Base-by-base conservation (phyloP, 2,888 invertebrate genomes). In the Agrotis puta region DNA sequence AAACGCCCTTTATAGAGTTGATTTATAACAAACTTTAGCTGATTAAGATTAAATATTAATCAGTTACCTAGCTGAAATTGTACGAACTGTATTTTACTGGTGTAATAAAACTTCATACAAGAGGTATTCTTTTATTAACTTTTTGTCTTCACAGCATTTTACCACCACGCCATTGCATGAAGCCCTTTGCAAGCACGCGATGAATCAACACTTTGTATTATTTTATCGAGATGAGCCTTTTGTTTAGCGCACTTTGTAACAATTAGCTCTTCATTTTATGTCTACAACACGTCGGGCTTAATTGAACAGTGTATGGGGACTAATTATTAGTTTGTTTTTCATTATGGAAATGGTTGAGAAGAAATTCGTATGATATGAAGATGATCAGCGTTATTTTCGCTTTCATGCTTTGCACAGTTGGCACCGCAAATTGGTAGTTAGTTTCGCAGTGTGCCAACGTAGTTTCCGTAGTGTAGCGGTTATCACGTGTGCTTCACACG, bases 401-500 rank as follows among this genome's bases (percentile, higher is more conserved):
- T 39, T 47, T 20, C 47, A 51, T 22, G 16, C 47, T 16, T 24
- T 71, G 14, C 7, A 9, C 47, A 24, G 18, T 43, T 18, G 5
- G 20, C 16, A 57, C 18, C 16, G 20, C 14, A 57, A 62, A 47
- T 18, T 18, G 43, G 0, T 51, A 27, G 13, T 27, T 48, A 64
- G 0, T 64, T 79, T 79, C 18, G 22, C 5, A 0, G 0, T 0
- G 0, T 0, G 0, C 0, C 1, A 6, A 1, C 7, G 53, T 27
- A 39, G 97, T 97, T 97, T 97, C 97, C 97, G 97, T 97, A 97
- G 97, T 97, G 97, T 97, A 97, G 97, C 96, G 97, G 97, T 97
- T 97, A 97, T 97, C 97, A 97, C 97, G 97, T 97, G 97, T 97
- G 97, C 97, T 97, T 97, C 97, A 97, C 97, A 97, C 97, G 97